A percentile compares a stretch with the other conserved stretches of the same genome.
These are phyloP conservation scores for Remorina albescens DNA, from an alignment of 2,797 vertebrate species.

Conservation along the genomic window DNA sequence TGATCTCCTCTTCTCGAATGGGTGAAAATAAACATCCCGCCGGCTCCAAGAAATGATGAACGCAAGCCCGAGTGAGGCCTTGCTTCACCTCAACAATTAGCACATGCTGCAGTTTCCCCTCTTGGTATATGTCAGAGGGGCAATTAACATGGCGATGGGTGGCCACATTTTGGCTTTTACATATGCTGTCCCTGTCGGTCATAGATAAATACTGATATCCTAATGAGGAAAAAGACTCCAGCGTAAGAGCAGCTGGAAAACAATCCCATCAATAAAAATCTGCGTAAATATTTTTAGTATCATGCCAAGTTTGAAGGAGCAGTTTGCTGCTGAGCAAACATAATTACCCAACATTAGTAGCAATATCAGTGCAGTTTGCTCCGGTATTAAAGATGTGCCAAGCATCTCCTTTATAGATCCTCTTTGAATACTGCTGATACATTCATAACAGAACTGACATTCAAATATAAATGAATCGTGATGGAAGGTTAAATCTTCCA, in stretches of 20 bases:
- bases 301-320: conserved; percentile 18
- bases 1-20: conserved; percentile 51
- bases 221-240: conserved; percentile 35
- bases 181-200: conserved; percentile 40
- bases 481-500: conserved; percentile 5
- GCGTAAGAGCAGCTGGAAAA: conserved; percentile 35
- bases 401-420: conserved; percentile 10
- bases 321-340: conserved; percentile 47
- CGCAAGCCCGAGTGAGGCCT: conserved; percentile 43
- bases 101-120: conserved; percentile 58
- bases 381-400: conserved; percentile 14
- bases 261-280: conserved; percentile 29
- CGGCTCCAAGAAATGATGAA: conserved; percentile 34
- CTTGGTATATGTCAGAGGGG: conserved; percentile 42
- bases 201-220: conserved; percentile 30
- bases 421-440: neutral
- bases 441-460: neutral
- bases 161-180: conserved; percentile 33
- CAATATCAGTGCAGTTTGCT: conserved; percentile 19
- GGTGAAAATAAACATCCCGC: conserved; percentile 64
- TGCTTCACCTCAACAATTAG: conserved; percentile 59
- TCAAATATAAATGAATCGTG: conserved; percentile 15
- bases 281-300: conserved; percentile 26
- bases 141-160: conserved; percentile 56
- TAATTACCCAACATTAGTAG: conserved; percentile 19